Conservation (phyloP, 2,888 invertebrate species). For the Campoplex nolae region DNA sequence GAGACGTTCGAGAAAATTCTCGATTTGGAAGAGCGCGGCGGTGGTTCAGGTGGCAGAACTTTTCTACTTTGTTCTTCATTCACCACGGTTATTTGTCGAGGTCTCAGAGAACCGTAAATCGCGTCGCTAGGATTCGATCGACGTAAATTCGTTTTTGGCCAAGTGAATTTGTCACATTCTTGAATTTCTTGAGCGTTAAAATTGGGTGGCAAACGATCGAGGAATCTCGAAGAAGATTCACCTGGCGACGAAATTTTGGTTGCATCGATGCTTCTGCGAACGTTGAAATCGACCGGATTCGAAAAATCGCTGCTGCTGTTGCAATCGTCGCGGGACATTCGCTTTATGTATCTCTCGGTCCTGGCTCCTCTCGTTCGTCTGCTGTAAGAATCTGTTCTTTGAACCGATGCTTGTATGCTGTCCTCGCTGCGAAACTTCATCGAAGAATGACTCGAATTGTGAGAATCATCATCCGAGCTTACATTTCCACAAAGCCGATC, state of each 20-base stretch:
- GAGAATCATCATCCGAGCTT: conserved; percentile 89
- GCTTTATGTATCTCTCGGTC: conserved; percentile 92
- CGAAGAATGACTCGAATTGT: conserved; percentile 87
- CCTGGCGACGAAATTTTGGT: background rate
- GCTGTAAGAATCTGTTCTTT: conserved; percentile 87
- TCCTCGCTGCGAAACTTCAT: conserved; percentile 90
- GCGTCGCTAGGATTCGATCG: conserved; percentile 6
- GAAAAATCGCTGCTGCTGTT: conserved; percentile 55
- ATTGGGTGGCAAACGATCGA: conserved; percentile 9
- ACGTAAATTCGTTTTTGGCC: conserved; percentile 34
- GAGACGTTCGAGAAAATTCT: conserved; percentile 65
- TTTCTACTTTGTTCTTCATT: conserved; percentile 7
- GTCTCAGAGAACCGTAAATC: conserved; percentile 46
- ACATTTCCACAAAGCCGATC: conserved; percentile 87
- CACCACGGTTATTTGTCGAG: background rate
- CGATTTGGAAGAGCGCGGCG: conserved; percentile 90
- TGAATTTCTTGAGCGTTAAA: conserved; percentile 37
- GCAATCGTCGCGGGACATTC: conserved; percentile 86
- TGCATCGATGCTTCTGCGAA: background rate
- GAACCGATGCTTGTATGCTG: conserved; percentile 85
- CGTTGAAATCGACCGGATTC: conserved; percentile 13
- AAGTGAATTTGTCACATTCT: conserved; percentile 50
- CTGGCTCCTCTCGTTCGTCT: conserved; percentile 90
- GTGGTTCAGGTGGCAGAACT: conserved; percentile 90
- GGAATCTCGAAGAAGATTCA: conserved; percentile 10